Conservation (phyloP, 2,888 invertebrate species). For the Pachycephus smyrnensis region DNA sequence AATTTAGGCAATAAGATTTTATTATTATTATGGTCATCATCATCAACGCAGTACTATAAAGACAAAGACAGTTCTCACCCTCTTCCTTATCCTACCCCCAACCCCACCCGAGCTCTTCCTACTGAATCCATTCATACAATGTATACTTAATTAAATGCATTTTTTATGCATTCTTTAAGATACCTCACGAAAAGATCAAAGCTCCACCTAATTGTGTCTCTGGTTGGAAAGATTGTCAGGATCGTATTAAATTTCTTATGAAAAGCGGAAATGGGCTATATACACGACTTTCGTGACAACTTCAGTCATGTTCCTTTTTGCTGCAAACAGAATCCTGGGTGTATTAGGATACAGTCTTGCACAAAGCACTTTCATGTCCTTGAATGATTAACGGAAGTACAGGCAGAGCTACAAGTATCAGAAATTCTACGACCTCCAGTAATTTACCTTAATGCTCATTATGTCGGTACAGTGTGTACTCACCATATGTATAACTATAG, state of each 20-base stretch:
- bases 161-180: background rate
- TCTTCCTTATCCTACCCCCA: too few species aligned
- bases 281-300: background rate
- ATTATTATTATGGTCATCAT: conserved; percentile 33
- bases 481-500: background rate
- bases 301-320: background rate
- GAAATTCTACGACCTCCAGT: background rate
- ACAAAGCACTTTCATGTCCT: background rate
- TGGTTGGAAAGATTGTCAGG: background rate
- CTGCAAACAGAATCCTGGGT: background rate
- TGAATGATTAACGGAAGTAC: background rate
- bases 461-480: background rate
- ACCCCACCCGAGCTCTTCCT: background rate
- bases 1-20: conserved; percentile 42
- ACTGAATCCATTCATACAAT: background rate
- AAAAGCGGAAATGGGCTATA: background rate
- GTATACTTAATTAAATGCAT: background rate
- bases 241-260: background rate
- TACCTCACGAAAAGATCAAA: background rate
- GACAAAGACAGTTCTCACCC: background rate
- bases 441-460: background rate
- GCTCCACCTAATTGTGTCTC: background rate
- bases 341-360: background rate
- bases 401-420: background rate
- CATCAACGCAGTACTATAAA: background rate